phyloP scores from a whole-genome alignment of 2,113 vertebrate genomes.

The Actenoides lindsayi region DNA sequence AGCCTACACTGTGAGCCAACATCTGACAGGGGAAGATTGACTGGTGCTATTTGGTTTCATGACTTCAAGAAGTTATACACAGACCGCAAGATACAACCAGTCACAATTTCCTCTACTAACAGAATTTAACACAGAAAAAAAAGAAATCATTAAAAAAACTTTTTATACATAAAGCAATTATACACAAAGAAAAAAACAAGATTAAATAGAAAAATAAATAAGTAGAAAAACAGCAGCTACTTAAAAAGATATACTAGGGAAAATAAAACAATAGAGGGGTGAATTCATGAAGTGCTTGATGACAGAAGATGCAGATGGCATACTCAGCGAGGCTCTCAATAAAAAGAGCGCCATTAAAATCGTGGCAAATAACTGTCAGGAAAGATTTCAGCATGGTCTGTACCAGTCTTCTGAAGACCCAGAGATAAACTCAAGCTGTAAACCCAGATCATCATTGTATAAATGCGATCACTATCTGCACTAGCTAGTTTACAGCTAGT shows the following conservation, averaged over 20 bases:
- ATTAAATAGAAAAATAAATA: neutral
- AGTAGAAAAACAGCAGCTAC: neutral
- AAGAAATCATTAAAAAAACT: neutral
- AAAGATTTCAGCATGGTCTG: neutral
- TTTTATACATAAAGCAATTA: neutral
- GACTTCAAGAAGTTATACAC: neutral
- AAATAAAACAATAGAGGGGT: neutral
- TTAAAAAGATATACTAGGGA: neutral
- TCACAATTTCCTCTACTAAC: neutral
- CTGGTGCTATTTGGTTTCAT: conserved; percentile 10
- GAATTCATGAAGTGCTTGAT: neutral
- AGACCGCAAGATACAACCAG: neutral
- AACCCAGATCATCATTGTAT: neutral
- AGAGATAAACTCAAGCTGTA: neutral
- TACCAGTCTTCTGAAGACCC: neutral
- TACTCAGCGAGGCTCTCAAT: neutral
- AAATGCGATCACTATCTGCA: neutral
- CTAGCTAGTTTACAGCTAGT: neutral
- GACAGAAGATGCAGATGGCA: neutral
- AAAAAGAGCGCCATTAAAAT: neutral
- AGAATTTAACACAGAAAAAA: neutral
- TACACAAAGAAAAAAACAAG: neutral
- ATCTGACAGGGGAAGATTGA: neutral
- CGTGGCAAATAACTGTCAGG: neutral
- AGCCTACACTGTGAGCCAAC: neutral